Evolutionary conservation across 1,140 invertebrate genomes (phyloP), one percentile per base, ranked within the genome.

Genomic region (Telenomus remus): DNA sequence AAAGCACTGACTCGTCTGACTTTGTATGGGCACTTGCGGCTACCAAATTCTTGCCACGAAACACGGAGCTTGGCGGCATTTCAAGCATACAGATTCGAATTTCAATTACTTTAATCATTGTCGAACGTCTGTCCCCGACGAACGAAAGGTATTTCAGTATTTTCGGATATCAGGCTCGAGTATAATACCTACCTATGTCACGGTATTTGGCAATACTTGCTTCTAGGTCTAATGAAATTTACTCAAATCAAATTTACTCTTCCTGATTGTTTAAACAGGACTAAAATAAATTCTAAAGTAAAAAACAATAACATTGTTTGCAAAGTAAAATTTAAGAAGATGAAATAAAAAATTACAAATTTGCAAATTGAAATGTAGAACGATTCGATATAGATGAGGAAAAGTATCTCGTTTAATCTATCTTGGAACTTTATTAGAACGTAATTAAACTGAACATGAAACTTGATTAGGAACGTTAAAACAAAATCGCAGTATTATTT

Each of bases 81-180:
- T 47, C 60, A 27, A 48, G 51, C 51, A 49, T 49, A 39, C 51
- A 48, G 44, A 42, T 65, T 65, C 51, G 61, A 65, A 65, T 65
- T 65, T 65, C 61, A 55, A 65, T 65, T 65, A 54, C 44, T 55
- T 65, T 65, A 65, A 65, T 65, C 61, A 51, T 34, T 43, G 51
- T 55, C 61, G 13, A 55, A 65, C 33, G 16, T 27, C 16, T 27
- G 33, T 54, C 19, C 53, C 19, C n/a, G 16, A 46, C 33, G 27
- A 54, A 47, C 15, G 49, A 54, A 54, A 54, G 46, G 49, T 39
- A 54, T 54, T 64, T 12, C 34, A 47, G n/a, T 11, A 64, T 39
- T 51, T 51, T 61, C 8, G 39, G 13, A 37, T 54, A 54, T 54
- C 12, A 2, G 2, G 1, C 19, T 27, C 13, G 16, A 11, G 50